Evolutionary conservation across 1,140 invertebrate genomes (phyloP), one percentile per base, ranked within the genome.

Genomic region (Capitella teleta): DNA sequence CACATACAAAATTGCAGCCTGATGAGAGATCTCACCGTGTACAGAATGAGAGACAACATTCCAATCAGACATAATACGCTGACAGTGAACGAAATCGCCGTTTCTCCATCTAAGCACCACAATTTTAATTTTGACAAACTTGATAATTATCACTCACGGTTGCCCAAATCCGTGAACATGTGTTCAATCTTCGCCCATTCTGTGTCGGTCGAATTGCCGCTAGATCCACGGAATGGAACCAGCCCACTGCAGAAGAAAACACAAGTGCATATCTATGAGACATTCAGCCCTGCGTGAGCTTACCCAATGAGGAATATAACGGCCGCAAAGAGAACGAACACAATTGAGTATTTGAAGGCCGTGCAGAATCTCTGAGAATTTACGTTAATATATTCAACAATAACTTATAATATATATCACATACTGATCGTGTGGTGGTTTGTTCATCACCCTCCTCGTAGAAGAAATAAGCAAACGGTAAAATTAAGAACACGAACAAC

Each of bases 391-490:
- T 36, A 53, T 4, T 12, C n/a, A n/a, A n/a, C n/a, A n/a, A 12
- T 2, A 46, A 42, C 28, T n/a, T 41, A 28, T 36, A 24, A 10
- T 19, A 3, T 36, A 37, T 19, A 49, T 42, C 5, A 49, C 30
- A 12, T 2, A 50, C 6, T 37, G 49, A 16, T 24, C 10, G n/a
- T 30, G 32, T 28, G 42, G n/a, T 55, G 21, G 36, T 28, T 56
- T 30, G 10, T 67, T 69, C 66, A 56, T 73, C 72, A 49, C 62
- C 67, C 54, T 74, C 73, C 55, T 74, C 73, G 63, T 69, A 74
- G 54, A 58, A 74, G 56, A 76, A 76, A 54, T 74, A 75, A 47
- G 69, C 63, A 49, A 76, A 72, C 5, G 74, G 74, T 25, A 76
- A 51, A n/a, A 75, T 46, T 12, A 76, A 51, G 54, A 76, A 76